Evolutionary conservation across 2,888 invertebrate species (phyloP).

Genomic region (Tetanocera ferruginea): DNA sequence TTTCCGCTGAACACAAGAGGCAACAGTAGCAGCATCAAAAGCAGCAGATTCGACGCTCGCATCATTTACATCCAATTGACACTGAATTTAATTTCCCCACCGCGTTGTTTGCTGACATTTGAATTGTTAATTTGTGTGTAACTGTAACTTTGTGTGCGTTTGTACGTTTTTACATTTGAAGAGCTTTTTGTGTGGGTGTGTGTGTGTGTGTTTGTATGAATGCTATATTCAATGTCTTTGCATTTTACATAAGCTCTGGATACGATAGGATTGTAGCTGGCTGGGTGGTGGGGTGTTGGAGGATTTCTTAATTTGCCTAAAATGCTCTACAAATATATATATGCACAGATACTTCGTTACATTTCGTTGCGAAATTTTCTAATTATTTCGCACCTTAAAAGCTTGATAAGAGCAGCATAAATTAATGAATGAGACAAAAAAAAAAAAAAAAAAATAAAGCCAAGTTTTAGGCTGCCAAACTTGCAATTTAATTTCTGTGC

Average conservation of each 20-base stretch:
- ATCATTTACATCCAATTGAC: conserved; percentile 47
- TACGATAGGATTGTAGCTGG: neutral
- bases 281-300: neutral
- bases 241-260: neutral
- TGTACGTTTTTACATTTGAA: neutral
- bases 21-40: too few relatives aligned
- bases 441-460: neutral
- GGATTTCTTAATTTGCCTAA: neutral
- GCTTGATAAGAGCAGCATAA: too few relatives aligned
- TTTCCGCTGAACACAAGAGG: neutral
- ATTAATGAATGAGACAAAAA: too few relatives aligned
- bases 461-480: neutral
- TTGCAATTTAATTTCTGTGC: neutral
- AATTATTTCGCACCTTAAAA: too few relatives aligned
- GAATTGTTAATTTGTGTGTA: conserved; percentile 45
- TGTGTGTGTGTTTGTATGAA: neutral
- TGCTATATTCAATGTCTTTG: neutral
- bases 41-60: neutral
- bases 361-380: too few relatives aligned
- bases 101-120: conserved; percentile 40
- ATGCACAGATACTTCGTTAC: too few relatives aligned
- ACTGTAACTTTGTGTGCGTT: conserved; percentile 17
- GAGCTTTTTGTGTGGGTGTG: neutral
- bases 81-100: conserved; percentile 45
- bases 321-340: neutral